Evolutionary conservation across 2,113 vertebrate genomes (phyloP).

Genomic region (Picathartes gymnocephalus): DNA sequence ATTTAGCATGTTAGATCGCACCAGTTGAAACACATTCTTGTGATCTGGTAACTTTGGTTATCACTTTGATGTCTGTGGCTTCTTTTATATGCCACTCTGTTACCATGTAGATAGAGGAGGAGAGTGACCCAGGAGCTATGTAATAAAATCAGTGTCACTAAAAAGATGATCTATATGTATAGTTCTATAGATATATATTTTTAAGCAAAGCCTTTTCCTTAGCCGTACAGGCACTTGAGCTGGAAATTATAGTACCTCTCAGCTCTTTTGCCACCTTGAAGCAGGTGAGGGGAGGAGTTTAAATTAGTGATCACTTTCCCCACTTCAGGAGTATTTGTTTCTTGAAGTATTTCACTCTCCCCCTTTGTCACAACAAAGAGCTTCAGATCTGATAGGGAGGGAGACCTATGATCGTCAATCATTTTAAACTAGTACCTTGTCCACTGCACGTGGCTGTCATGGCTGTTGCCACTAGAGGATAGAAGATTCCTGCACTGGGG

Average conservation of each 20-base stretch:
- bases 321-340: slow-evolving; percentile 2
- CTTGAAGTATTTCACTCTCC: neutral
- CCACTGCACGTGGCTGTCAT: neutral
- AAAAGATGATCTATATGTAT: slow-evolving; percentile 58
- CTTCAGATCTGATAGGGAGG: neutral
- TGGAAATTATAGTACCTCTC: neutral
- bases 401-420: neutral
- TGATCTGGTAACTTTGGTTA: slow-evolving; percentile 11
- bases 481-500: slow-evolving; percentile 24
- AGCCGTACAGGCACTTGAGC: neutral
- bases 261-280: neutral
- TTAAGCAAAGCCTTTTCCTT: slow-evolving; percentile 56
- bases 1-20: neutral
- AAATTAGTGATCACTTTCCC: neutral
- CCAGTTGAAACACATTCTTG: neutral
- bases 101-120: slow-evolving; percentile 2
- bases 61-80: neutral
- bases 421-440: neutral
- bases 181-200: slow-evolving; percentile 68
- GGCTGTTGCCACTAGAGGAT: neutral
- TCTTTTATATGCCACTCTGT: neutral
- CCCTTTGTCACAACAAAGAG: neutral
- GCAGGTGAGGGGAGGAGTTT: slow-evolving; percentile 11
- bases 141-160: slow-evolving; percentile 45
- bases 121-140: slow-evolving; percentile 33